Percentiles rank a stretch among this genome's conserved stretches.
Conservation (phyloP, 92 coral and sea anemone species). For the Palythoa heliodiscus region DNA sequence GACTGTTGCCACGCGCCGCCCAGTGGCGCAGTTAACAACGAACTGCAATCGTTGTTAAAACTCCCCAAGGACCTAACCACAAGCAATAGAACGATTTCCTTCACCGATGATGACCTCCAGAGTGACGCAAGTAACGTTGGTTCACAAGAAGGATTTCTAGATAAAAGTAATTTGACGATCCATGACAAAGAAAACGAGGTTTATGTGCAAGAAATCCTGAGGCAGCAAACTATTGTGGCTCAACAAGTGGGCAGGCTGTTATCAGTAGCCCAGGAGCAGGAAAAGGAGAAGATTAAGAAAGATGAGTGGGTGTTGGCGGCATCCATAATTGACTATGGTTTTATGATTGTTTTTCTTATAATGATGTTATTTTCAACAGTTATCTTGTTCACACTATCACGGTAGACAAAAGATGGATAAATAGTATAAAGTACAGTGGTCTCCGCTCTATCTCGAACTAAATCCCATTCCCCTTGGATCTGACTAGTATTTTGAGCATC, state of each 20-base stretch:
- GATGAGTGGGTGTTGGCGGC: slow-evolving; percentile 85
- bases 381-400: slow-evolving; percentile 58
- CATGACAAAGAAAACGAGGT: background rate
- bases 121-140: background rate
- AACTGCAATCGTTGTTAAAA: background rate
- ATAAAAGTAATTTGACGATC: background rate
- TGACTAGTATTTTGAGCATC: no score
- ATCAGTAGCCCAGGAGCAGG: slow-evolving; percentile 54
- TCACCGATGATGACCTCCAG: background rate
- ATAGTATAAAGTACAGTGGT: no score
- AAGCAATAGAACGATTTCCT: background rate
- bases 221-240: slow-evolving; percentile 29
- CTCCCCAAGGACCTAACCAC: background rate
- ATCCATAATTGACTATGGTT: slow-evolving; percentile 74
- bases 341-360: slow-evolving; percentile 65
- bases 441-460: no score
- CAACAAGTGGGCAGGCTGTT: slow-evolving; percentile 37
- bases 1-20: slow-evolving; percentile 13
- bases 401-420: background rate
- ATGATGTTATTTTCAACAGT: slow-evolving; percentile 75
- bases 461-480: no score
- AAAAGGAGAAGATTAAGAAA: slow-evolving; percentile 57
- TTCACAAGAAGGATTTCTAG: background rate
- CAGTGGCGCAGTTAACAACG: background rate
- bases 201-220: slow-evolving; percentile 27